These are phyloP conservation scores for Platysternon megacephalum DNA, from an alignment of 2,113 vertebrate genomes.

Conservation along the genomic window DNA sequence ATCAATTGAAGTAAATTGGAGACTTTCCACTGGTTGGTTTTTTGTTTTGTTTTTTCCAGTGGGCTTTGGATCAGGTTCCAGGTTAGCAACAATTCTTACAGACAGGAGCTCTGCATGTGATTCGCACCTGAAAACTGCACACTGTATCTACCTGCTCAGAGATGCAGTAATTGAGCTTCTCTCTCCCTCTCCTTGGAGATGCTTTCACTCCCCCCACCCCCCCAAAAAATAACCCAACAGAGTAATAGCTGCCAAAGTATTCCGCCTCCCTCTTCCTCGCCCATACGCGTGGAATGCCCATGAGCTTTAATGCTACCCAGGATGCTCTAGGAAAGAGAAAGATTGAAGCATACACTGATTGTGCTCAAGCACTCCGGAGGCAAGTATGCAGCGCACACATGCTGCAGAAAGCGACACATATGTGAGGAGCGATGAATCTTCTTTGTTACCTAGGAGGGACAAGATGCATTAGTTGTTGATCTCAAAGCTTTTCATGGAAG, in stretches of 20 bases:
- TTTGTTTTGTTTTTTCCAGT: not conserved
- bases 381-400: constrained; percentile 11
- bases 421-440: too few species aligned
- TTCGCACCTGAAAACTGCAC: not conserved
- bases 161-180: fast-evolving
- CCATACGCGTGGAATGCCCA: not conserved
- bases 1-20: not conserved
- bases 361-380: not conserved
- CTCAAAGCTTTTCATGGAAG: not conserved
- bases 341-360: not conserved
- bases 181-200: not conserved
- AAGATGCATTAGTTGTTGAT: constrained; percentile 4
- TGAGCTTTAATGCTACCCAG: not conserved
- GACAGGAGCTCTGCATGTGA: not conserved
- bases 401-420: not conserved
- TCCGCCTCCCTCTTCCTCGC: not conserved
- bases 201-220: not conserved
- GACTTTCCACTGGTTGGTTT: not conserved
- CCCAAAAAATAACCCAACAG: not conserved
- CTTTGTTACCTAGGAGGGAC: not conserved
- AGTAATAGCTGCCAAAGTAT: not conserved
- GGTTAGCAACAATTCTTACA: not conserved
- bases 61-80: not conserved
- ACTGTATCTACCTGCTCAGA: not conserved
- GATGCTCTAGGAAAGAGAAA: constrained; percentile 28